These are phyloP conservation scores for Lathronympha strigana DNA, from an alignment of 2,888 invertebrate genomes.

Conservation along the genomic window DNA sequence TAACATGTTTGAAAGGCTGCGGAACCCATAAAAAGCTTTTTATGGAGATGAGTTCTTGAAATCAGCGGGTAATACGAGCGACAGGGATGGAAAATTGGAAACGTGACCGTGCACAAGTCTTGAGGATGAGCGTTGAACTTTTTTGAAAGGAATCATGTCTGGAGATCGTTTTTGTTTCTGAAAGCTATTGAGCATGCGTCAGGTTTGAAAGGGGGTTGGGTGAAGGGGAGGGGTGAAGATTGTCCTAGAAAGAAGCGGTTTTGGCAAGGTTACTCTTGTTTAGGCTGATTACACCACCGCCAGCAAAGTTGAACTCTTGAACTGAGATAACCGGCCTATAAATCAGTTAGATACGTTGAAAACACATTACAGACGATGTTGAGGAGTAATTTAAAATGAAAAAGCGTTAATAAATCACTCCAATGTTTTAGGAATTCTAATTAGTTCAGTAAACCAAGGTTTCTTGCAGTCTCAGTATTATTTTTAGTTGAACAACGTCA, in stretches of 20 bases:
- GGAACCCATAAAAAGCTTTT: slow-evolving; percentile 48
- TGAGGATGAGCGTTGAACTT: slow-evolving; percentile 58
- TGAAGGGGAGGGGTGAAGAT: slow-evolving; percentile 54
- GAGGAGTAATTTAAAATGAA: slow-evolving; percentile 16
- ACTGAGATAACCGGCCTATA: slow-evolving; percentile 33
- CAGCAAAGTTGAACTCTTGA: slow-evolving; percentile 30
- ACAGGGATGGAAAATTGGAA: slow-evolving; percentile 56
- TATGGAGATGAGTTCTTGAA: slow-evolving; percentile 50
- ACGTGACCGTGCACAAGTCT: slow-evolving; percentile 65
- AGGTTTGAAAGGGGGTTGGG: slow-evolving; percentile 47
- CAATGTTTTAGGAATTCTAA: not conserved
- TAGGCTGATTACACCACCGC: slow-evolving; percentile 39
- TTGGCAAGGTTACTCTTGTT: slow-evolving; percentile 63
- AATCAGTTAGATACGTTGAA: slow-evolving; percentile 32
- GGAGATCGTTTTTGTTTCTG: slow-evolving; percentile 55
- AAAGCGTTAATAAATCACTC: slow-evolving; percentile 4
- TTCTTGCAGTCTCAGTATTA: not conserved
- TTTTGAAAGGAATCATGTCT: slow-evolving; percentile 52
- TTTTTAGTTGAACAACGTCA: not conserved
- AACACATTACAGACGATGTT: slow-evolving; percentile 20
- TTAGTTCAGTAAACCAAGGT: not conserved
- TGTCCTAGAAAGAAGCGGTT: slow-evolving; percentile 67
- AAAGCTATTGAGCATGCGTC: slow-evolving; percentile 59
- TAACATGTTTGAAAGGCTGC: slow-evolving; percentile 51
- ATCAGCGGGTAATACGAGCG: slow-evolving; percentile 50